Base-by-base conservation (phyloP, 2,113 vertebrate species). In the Pelecanus crispus region DNA sequence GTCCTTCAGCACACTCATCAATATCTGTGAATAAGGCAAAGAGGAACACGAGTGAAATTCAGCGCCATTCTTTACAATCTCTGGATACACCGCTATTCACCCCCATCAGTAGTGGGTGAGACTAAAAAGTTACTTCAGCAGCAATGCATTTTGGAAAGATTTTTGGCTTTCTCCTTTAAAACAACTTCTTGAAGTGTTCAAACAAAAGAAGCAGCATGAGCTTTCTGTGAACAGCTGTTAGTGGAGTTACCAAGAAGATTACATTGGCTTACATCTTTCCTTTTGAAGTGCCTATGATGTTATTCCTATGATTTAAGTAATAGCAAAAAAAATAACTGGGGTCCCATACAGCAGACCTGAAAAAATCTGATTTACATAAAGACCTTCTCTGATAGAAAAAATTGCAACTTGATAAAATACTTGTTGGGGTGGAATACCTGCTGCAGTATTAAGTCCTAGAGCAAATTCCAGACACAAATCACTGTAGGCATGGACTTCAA, bases 1-100 rank as follows among this genome's bases (percentile, higher is more conserved):
- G 98, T 28, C 99, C 99, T 96, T 99, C 99, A 24, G 99, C 99
- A 87, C 99, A 99, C 95, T 99, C 99, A 71, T 99, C 99, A 29
- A 99, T 98, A 97, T 99, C 99, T 99, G 94, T 66, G 82, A 95
- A 97, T 58, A 94, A 68, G 87, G 65, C 40, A 94, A 75, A 24
- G 52, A 71, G 38, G 25, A 67, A 62, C 59, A 86, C 2, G 11
- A 67, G 82, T 97, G 55, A 96, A 79, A n/a, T 38, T 40, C 58
- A 47, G 44, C 7, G 7, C 28, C 7, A 5, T 40, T 80, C 56
- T 61, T 61, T 29, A 34, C 21, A 67, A 17, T 50, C 31, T 42
- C 66, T 70, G 1, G 0, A 49, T 44, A 72, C 2, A 9, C 16
- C 2, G 2, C 71, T 47, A 29, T 18, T 78, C 59, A 28, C 21